A percentile compares a stretch with the other conserved stretches of the same genome.
Evolutionary conservation across 2,888 invertebrate species (phyloP).

Genomic region (Tubulanus polymorphus): DNA sequence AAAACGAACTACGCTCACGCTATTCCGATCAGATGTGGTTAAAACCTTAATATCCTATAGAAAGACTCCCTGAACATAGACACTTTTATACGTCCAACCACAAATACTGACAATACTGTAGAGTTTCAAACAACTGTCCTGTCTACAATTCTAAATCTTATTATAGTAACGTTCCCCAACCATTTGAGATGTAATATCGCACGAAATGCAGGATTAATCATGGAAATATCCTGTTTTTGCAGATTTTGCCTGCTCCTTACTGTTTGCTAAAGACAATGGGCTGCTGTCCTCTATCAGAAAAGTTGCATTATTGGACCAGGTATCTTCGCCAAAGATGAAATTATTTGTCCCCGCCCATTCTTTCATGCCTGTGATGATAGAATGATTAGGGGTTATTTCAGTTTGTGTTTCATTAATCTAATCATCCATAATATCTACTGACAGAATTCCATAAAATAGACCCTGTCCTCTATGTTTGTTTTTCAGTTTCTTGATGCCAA

Average conservation of each 20-base stretch:
- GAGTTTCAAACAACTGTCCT: neutral
- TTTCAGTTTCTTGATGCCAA: conserved; percentile 38
- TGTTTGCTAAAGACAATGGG: conserved; percentile 44
- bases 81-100: conserved; percentile 3
- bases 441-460: no score
- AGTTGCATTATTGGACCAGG: conserved; percentile 36
- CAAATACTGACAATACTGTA: neutral
- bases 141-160: conserved; percentile 15
- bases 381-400: no score
- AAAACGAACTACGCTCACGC: neutral
- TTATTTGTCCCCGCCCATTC: no score
- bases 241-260: conserved; percentile 40
- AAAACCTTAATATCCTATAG: no score
- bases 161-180: neutral
- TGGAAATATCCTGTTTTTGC: conserved; percentile 19
- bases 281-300: conserved; percentile 35
- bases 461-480: conserved; percentile 1
- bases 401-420: neutral
- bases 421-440: neutral
- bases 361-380: no score
- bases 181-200: neutral
- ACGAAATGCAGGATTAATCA: neutral
- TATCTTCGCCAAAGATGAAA: no score
- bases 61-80: conserved; percentile 3
- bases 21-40: neutral